A percentile compares a stretch with the other conserved stretches of the same genome.
These are phyloP conservation scores for Lasioglossum marginatum DNA, from an alignment of 2,888 invertebrate species.

Conservation along the genomic window DNA sequence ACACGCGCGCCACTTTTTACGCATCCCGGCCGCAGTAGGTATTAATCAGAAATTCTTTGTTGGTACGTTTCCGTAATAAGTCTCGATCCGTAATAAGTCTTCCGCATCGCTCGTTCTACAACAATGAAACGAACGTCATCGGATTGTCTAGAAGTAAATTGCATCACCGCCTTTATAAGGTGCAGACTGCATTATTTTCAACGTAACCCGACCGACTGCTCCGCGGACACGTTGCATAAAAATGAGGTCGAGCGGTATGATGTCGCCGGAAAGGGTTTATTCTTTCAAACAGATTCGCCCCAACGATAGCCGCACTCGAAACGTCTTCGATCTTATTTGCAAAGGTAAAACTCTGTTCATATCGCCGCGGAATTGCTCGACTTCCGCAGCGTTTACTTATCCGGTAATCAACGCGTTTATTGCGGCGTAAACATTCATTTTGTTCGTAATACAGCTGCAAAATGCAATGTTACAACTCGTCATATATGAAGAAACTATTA, in stretches of 20 bases:
- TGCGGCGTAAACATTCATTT: not conserved
- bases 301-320: not conserved
- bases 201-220: not conserved
- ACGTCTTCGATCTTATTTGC: constrained; percentile 9
- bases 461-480: too few species aligned
- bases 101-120: not conserved
- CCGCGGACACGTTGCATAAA: not conserved
- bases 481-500: too few species aligned
- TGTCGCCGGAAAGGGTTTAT: not conserved
- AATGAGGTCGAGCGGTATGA: constrained; percentile 1
- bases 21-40: not conserved
- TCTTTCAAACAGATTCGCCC: not conserved
- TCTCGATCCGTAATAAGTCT: not conserved
- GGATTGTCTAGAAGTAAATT: not conserved
- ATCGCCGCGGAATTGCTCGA: not conserved
- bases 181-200: not conserved
- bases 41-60: not conserved
- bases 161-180: not conserved
- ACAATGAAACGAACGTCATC: not conserved
- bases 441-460: too few species aligned
- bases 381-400: not conserved
- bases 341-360: not conserved
- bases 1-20: not conserved
- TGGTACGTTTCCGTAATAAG: not conserved
- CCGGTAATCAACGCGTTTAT: not conserved